phyloP scores from a whole-genome alignment of 2,888 invertebrate genomes.

The Theristus sp. region DNA sequence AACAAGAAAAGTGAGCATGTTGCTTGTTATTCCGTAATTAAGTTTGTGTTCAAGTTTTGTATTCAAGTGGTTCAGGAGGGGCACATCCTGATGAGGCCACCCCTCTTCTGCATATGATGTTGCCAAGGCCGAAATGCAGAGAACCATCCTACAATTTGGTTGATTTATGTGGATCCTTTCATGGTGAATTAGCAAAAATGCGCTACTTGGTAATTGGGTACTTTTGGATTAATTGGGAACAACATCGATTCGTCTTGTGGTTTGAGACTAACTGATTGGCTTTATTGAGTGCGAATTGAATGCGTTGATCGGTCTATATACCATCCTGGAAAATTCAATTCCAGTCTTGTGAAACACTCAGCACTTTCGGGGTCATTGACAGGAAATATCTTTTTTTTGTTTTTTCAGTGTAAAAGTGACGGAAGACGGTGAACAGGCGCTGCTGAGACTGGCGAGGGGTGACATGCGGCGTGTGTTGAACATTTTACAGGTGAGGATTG shows the following conservation, averaged over 20 bases:
- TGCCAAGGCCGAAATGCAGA: no score
- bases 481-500: slow-evolving; percentile 50
- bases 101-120: no score
- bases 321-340: not conserved
- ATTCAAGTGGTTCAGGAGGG: not conserved
- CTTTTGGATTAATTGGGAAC: no score
- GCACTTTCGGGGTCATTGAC: not conserved
- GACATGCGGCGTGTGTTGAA: slow-evolving; percentile 96
- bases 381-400: not conserved
- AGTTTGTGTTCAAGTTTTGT: not conserved
- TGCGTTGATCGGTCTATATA: not conserved
- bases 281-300: not conserved
- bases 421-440: slow-evolving; percentile 68
- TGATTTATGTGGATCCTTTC: no score
- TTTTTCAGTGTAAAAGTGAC: slow-evolving; percentile 52
- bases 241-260: not conserved
- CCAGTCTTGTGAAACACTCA: no score
- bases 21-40: not conserved
- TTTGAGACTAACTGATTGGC: no score
- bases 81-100: not conserved
- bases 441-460: slow-evolving; percentile 71
- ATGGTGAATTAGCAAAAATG: no score
- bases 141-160: no score
- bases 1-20: not conserved
- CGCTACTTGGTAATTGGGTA: no score